phyloP scores from a whole-genome alignment of 2,113 vertebrate genomes.

The Atractosteus spatula region DNA sequence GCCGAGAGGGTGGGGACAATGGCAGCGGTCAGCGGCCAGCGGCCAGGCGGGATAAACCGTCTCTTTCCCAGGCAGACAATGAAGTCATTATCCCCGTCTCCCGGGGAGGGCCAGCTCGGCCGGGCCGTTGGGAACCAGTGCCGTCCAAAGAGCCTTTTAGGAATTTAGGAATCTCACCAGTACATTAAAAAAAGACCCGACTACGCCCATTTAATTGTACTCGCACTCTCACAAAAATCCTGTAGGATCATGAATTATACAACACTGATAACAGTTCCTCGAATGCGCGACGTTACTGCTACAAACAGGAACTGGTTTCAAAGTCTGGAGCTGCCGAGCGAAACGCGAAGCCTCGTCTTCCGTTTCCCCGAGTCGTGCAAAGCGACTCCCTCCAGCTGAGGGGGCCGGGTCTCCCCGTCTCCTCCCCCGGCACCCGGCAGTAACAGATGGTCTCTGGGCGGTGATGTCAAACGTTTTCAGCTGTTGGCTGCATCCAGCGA shows the following conservation, averaged over 20 bases:
- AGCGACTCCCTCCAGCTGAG: neutral
- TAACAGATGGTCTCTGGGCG: slow-evolving; percentile 27
- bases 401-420: neutral
- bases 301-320: too few species aligned
- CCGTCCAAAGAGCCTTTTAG: neutral
- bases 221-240: too few species aligned
- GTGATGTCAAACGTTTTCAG: slow-evolving; percentile 27
- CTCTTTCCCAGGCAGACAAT: slow-evolving; percentile 1
- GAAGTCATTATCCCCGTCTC: neutral
- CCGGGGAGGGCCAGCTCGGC: neutral
- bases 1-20: neutral
- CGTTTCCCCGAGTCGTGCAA: neutral
- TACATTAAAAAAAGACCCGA: too few species aligned
- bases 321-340: neutral
- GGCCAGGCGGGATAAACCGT: neutral
- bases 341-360: neutral
- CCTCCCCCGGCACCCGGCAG: slow-evolving; percentile 8
- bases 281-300: too few species aligned
- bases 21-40: neutral
- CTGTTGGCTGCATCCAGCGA: slow-evolving; percentile 11
- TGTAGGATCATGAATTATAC: too few species aligned
- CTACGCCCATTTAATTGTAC: too few species aligned
- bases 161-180: neutral
- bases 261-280: too few species aligned
- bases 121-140: neutral